Conservation (phyloP, 2,888 invertebrate species). For the Cloeon dipterum region DNA sequence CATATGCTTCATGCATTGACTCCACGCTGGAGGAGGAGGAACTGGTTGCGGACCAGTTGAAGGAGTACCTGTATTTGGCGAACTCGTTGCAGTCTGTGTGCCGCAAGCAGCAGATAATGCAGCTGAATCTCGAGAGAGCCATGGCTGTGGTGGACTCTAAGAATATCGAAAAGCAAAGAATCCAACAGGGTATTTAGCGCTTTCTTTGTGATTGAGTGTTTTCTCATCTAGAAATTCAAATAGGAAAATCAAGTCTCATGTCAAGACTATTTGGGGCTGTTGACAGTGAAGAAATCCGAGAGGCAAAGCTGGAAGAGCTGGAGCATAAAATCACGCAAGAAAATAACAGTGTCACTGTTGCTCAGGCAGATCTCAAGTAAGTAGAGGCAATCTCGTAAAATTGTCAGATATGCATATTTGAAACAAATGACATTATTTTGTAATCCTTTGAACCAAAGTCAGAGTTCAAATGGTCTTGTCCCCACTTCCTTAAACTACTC, state of each 20-base stretch:
- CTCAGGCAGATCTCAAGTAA: constrained; percentile 35
- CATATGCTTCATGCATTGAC: constrained; percentile 47
- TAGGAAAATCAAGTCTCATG: constrained; percentile 45
- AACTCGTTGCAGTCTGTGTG: constrained; percentile 43
- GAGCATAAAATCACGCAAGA: constrained; percentile 42
- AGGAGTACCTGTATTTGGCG: constrained; percentile 60
- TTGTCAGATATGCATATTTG: no score
- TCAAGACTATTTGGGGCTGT: constrained; percentile 48
- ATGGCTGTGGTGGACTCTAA: constrained; percentile 34
- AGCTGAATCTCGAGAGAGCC: constrained; percentile 44
- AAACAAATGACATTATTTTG: no score
- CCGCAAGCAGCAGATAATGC: constrained; percentile 45
- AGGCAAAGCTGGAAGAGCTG: constrained; percentile 37
- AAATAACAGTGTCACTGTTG: constrained; percentile 28
- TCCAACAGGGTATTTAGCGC: constrained; percentile 17
- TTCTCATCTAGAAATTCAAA: constrained; percentile 1
- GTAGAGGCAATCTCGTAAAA: no score
- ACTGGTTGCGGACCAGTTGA: constrained; percentile 56
- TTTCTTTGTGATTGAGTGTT: background rate
- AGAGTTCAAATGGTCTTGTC: no score
- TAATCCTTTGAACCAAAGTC: no score
- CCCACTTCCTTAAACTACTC: no score
- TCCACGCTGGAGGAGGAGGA: constrained; percentile 60
- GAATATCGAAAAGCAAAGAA: constrained; percentile 22
- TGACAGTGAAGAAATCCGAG: constrained; percentile 51